These are phyloP conservation scores for Agapornis roseicollis DNA, from an alignment of 2,113 vertebrate species.

Conservation along the genomic window DNA sequence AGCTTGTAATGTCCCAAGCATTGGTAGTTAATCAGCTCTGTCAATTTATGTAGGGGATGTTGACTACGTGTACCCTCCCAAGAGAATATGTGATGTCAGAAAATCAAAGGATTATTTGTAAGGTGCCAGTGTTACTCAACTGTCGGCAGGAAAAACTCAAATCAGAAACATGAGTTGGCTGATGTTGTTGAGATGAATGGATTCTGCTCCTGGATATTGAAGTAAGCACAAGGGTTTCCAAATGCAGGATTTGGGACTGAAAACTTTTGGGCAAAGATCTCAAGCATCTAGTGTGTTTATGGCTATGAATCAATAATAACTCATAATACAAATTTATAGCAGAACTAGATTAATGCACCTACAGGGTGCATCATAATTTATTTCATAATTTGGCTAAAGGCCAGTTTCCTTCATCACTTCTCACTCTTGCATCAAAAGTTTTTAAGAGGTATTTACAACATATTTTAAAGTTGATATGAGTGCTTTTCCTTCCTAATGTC, in stretches of 20 bases:
- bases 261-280: neutral
- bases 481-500: constrained; percentile 1
- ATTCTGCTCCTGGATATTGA: neutral
- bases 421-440: neutral
- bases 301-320: constrained; percentile 11
- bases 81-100: neutral
- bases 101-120: neutral
- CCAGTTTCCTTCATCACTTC: neutral
- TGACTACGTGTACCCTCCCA: neutral
- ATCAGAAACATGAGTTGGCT: constrained; percentile 3
- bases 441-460: neutral
- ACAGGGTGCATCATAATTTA: neutral
- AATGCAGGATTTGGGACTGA: neutral
- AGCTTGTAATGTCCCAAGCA: neutral
- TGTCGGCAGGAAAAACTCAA: constrained; percentile 4
- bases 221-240: neutral
- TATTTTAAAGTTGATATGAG: neutral
- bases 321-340: neutral
- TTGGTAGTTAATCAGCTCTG: neutral
- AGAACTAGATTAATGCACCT: constrained; percentile 3
- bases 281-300: neutral
- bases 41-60: neutral
- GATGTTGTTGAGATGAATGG: neutral
- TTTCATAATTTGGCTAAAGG: neutral
- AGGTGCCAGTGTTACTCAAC: neutral